A percentile compares a stretch with the other conserved stretches of the same genome.
Conservation (phyloP, 2,797 vertebrate genomes). For the Fistularia tabacaria region DNA sequence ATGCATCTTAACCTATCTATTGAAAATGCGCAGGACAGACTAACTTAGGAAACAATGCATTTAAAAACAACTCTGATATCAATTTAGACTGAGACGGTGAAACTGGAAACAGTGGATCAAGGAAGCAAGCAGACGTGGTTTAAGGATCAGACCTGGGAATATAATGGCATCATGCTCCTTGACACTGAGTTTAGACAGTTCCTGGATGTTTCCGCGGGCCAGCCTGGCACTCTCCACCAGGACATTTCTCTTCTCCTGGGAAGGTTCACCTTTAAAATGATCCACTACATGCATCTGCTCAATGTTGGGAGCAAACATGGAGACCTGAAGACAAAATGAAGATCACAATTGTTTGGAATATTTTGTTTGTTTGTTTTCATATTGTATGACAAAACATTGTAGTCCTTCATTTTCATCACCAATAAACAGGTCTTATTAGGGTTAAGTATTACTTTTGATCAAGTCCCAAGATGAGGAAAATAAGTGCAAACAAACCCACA, state of each 20-base stretch:
- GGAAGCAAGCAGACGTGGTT: background rate
- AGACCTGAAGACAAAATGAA: constrained; percentile 67
- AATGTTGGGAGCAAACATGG: constrained; percentile 82
- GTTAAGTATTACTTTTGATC: no score
- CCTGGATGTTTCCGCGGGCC: constrained; percentile 75
- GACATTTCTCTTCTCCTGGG: constrained; percentile 79
- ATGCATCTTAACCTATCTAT: no score
- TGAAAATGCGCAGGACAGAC: no score
- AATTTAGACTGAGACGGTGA: no score
- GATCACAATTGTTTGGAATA: background rate
- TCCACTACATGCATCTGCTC: constrained; percentile 84
- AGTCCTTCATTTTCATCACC: no score
- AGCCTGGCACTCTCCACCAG: constrained; percentile 80
- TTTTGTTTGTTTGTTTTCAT: no score
- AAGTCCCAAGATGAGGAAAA: no score
- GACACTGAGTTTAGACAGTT: constrained; percentile 73
- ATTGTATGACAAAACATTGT: no score
- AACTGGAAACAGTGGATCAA: background rate
- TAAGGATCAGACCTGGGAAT: constrained; percentile 70
- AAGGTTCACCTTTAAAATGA: constrained; percentile 76
- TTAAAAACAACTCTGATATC: no score
- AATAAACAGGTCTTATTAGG: no score
- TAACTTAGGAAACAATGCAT: no score
- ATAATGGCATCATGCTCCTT: constrained; percentile 76
- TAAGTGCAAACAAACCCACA: no score